These are phyloP conservation scores for Pachycephala philippinensis DNA, from an alignment of 2,113 vertebrate genomes.

Conservation along the genomic window DNA sequence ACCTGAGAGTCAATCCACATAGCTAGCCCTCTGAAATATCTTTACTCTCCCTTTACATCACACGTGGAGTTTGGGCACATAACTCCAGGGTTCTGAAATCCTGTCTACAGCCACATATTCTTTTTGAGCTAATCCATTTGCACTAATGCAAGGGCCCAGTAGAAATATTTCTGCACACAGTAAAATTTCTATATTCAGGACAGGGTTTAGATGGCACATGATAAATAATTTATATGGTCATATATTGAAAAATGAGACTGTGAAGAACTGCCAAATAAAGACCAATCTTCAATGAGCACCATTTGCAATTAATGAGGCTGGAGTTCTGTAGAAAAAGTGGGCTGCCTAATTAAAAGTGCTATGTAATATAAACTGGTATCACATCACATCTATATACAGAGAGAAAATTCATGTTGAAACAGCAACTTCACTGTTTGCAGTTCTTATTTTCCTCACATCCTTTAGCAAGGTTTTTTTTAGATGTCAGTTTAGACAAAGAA, in stretches of 20 bases:
- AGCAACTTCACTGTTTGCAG: not conserved
- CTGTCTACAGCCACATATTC: not conserved
- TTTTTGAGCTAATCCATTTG: not conserved
- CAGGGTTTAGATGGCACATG: not conserved
- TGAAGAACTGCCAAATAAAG: not conserved
- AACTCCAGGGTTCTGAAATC: not conserved
- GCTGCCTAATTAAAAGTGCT: not conserved
- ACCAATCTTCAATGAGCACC: not conserved
- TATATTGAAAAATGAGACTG: not conserved
- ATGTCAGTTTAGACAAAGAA: not conserved
- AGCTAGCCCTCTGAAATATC: not conserved
- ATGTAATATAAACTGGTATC: not conserved
- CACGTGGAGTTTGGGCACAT: rapidly evolving
- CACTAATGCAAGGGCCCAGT: not conserved
- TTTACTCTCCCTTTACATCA: not conserved
- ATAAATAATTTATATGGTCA: constrained; percentile 15
- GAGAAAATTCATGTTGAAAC: not conserved
- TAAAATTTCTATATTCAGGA: not conserved
- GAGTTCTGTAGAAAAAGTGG: not conserved
- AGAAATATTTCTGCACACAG: not conserved
- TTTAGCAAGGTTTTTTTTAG: not conserved
- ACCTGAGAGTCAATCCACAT: not conserved
- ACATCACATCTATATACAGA: not conserved
- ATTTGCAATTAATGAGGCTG: not conserved
- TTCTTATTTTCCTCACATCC: not conserved